A percentile compares a stretch with the other conserved stretches of the same genome.
Conservation (phyloP, 2,113 vertebrate genomes). For the Anhinga rufa region DNA sequence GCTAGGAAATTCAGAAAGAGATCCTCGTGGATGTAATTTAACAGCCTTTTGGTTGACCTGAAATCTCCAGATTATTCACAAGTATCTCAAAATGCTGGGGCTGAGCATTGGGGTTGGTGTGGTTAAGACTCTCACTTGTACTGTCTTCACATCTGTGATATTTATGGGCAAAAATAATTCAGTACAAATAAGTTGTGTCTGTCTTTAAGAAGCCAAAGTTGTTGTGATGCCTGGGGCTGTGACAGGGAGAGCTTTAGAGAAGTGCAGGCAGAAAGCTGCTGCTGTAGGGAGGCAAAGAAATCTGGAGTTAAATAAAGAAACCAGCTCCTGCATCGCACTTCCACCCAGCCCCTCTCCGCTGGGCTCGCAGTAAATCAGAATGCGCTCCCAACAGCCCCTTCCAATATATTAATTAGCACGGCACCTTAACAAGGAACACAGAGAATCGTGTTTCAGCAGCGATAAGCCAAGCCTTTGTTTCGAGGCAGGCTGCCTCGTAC, state of each 20-base stretch:
- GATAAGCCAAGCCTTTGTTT: background rate
- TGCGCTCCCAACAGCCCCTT: background rate
- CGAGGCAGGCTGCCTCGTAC: background rate
- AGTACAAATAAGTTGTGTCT: background rate
- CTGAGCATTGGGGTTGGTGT: background rate
- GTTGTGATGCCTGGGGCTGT: background rate
- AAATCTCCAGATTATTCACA: background rate
- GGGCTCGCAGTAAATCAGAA: background rate
- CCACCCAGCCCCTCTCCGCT: background rate
- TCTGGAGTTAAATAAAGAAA: constrained; percentile 9
- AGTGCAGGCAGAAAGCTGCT: background rate
- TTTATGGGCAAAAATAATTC: constrained; percentile 3
- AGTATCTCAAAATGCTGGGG: background rate
- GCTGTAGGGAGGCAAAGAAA: background rate
- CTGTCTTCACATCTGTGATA: background rate
- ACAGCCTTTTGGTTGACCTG: background rate
- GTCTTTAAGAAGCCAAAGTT: constrained; percentile 28
- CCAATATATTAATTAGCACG: background rate
- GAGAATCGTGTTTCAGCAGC: fast-evolving
- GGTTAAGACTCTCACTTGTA: background rate
- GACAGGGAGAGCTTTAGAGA: background rate
- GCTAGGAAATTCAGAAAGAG: background rate
- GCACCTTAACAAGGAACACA: background rate
- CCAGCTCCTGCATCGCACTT: background rate
- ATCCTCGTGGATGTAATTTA: background rate